Evolutionary conservation across 2,888 invertebrate genomes (phyloP).

Genomic region (Patella ulyssiponensis): DNA sequence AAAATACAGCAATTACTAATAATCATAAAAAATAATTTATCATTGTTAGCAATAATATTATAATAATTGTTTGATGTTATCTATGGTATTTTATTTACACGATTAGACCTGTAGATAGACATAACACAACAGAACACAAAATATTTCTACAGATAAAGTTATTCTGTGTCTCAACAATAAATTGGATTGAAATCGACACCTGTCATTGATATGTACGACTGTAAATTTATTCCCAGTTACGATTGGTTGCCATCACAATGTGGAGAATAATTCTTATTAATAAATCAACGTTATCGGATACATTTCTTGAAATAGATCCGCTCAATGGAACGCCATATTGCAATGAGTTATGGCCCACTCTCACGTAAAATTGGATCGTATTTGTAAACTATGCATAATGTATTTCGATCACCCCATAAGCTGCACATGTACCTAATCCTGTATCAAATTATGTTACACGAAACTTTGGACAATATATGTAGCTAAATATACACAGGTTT

Average conservation of each 20-base stretch:
- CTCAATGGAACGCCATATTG: constrained; percentile 11
- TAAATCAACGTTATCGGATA: constrained; percentile 9
- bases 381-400: not conserved
- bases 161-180: not conserved
- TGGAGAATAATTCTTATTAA: constrained; percentile 8
- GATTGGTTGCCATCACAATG: not conserved
- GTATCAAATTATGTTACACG: not conserved
- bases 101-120: no score
- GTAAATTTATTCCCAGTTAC: not conserved
- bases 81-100: no score
- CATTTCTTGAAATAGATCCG: constrained; percentile 8
- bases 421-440: not conserved
- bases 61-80: no score
- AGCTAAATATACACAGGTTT: no score
- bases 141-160: no score
- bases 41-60: no score
- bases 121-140: no score
- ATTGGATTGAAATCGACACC: constrained; percentile 3
- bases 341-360: constrained; percentile 3
- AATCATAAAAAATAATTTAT: no score
- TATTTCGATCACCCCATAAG: not conserved
- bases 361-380: constrained; percentile 7
- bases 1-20: no score
- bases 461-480: not conserved
- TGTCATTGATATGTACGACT: constrained; percentile 3